These are phyloP conservation scores for Meta bourneti DNA, from an alignment of 2,888 invertebrate genomes.

Conservation along the genomic window DNA sequence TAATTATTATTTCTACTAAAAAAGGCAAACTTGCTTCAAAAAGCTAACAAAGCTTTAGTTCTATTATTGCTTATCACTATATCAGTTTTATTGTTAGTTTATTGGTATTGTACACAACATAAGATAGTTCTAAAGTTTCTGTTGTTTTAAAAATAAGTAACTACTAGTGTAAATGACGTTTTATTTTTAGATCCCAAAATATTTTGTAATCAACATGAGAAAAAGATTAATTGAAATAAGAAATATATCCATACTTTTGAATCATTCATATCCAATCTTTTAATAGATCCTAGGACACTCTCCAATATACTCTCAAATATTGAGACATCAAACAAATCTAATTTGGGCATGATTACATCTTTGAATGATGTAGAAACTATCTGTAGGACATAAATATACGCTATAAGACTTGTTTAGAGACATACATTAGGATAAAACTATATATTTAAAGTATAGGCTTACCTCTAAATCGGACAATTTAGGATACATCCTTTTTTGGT, in stretches of 20 bases:
- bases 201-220: neutral
- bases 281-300: slow-evolving; percentile 91
- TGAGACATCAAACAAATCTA: slow-evolving; percentile 91
- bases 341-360: slow-evolving; percentile 93
- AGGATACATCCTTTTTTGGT: slow-evolving; percentile 87
- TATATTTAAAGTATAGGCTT: neutral
- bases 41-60: too few relatives aligned
- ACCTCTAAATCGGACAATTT: slow-evolving; percentile 89
- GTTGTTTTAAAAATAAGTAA: neutral
- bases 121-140: neutral
- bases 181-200: neutral
- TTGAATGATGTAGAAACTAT: slow-evolving; percentile 86
- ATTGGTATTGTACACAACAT: too few relatives aligned
- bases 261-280: slow-evolving; percentile 89
- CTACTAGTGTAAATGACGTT: neutral
- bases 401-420: neutral
- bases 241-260: slow-evolving; percentile 85
- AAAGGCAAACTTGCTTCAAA: too few relatives aligned
- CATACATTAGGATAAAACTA: neutral
- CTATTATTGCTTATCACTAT: too few relatives aligned
- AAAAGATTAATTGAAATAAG: neutral
- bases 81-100: too few relatives aligned
- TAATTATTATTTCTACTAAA: too few relatives aligned
- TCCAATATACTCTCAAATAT: slow-evolving; percentile 92
- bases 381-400: slow-evolving; percentile 18